These are phyloP conservation scores for Anthopleura xanthogrammica DNA, from an alignment of 92 coral and sea anemone genomes.

Conservation along the genomic window DNA sequence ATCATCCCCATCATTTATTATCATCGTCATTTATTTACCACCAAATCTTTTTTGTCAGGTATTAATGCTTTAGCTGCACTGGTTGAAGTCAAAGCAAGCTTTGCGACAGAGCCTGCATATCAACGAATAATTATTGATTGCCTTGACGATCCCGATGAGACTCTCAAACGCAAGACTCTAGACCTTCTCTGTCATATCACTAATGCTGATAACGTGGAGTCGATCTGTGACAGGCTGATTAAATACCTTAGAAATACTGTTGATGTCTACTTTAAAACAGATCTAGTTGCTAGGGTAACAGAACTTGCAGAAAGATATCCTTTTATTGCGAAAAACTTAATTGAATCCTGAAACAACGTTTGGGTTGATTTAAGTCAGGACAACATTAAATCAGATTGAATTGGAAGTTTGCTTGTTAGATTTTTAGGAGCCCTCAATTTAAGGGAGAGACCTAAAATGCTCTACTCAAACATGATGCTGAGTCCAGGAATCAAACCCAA, in stretches of 20 bases:
- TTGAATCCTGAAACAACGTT: too few species aligned
- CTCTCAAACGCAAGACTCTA: slow-evolving; percentile 91
- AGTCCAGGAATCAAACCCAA: too few species aligned
- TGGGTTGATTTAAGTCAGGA: too few species aligned
- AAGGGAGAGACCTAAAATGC: too few species aligned
- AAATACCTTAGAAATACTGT: slow-evolving; percentile 66
- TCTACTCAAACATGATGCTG: too few species aligned
- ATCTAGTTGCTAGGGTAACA: slow-evolving; percentile 76
- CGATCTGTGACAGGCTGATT: slow-evolving; percentile 77
- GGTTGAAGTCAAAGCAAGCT: slow-evolving; percentile 73
- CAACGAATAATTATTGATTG: slow-evolving; percentile 89
- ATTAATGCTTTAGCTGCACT: slow-evolving; percentile 75
- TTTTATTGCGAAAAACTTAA: slow-evolving; percentile 8
- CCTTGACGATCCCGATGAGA: slow-evolving; percentile 88
- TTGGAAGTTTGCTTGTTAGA: too few species aligned
- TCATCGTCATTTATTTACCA: background rate
- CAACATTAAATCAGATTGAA: too few species aligned
- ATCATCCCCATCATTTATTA: background rate
- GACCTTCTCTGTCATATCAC: slow-evolving; percentile 89
- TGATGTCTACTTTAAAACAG: slow-evolving; percentile 75
- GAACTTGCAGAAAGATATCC: slow-evolving; percentile 96
- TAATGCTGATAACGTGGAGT: slow-evolving; percentile 79
- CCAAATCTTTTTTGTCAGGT: slow-evolving; percentile 44
- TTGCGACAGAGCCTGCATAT: slow-evolving; percentile 81
- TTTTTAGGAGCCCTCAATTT: too few species aligned